A percentile compares a stretch with the other conserved stretches of the same genome.
phyloP scores from a whole-genome alignment of 2,797 vertebrate species.

The Emydoidea blandingii region DNA sequence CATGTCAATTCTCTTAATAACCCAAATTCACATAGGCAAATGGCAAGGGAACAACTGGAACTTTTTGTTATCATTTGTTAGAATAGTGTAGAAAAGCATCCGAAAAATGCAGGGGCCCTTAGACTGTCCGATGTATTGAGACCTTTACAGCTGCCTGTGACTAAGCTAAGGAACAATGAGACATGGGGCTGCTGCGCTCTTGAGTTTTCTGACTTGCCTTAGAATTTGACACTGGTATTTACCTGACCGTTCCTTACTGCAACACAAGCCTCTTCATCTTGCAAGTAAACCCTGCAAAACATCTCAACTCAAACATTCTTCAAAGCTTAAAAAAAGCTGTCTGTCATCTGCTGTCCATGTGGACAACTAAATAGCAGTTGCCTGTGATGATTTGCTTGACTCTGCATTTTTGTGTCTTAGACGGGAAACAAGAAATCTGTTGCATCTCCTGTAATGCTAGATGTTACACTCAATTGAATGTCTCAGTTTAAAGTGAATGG shows the following conservation, averaged over 20 bases:
- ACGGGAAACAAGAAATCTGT: background rate
- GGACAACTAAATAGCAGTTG: background rate
- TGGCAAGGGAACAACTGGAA: background rate
- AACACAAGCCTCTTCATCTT: background rate
- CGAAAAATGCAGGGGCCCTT: background rate
- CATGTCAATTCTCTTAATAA: background rate
- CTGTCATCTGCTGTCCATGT: rapidly evolving
- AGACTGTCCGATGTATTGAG: background rate
- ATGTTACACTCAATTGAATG: background rate
- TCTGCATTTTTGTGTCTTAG: background rate
- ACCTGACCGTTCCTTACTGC: background rate
- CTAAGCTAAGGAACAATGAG: background rate
- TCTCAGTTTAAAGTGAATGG: background rate
- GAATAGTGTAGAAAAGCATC: too few species aligned
- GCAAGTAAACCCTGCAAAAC: background rate
- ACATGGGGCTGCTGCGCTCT: rapidly evolving
- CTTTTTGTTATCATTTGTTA: background rate
- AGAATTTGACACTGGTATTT: background rate
- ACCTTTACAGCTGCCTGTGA: background rate
- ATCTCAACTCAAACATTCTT: rapidly evolving
- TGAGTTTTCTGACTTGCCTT: background rate
- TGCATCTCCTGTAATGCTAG: background rate
- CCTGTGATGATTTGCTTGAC: background rate
- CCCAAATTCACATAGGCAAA: background rate
- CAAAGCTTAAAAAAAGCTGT: rapidly evolving